Percentiles rank a stretch among this genome's conserved stretches.
Conservation (phyloP, 2,888 invertebrate genomes). For the Drosophila acutilabella region DNA sequence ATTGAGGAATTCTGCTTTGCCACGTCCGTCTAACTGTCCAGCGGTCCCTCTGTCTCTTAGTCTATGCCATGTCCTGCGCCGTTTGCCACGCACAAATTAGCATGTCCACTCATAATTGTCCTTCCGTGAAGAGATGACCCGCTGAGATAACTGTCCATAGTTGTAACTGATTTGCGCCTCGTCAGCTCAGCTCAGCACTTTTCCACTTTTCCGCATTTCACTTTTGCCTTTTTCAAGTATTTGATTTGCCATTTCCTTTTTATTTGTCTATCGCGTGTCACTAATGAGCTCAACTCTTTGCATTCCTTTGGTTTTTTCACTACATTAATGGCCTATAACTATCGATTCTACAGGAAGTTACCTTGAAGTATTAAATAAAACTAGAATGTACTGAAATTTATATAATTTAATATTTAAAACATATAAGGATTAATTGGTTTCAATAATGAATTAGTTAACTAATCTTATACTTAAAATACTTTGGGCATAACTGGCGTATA, state of each 20-base stretch:
- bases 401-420: no score
- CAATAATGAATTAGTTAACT: no score
- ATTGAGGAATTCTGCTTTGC: conserved; percentile 83
- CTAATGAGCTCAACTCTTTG: conserved; percentile 61
- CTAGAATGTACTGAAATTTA: not conserved
- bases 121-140: conserved; percentile 82
- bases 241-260: conserved; percentile 76
- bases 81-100: conserved; percentile 80
- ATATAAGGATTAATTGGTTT: no score
- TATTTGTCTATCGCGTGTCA: conserved; percentile 77
- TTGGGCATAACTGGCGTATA: not conserved
- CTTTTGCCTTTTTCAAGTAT: conserved; percentile 36
- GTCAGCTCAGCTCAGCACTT: conserved; percentile 17
- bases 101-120: conserved; percentile 83
- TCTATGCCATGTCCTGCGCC: conserved; percentile 10
- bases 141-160: conserved; percentile 80
- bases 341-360: conserved; percentile 29
- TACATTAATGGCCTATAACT: conserved; percentile 12
- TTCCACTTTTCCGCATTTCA: conserved; percentile 13
- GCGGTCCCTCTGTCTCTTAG: conserved; percentile 9
- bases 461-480: not conserved
- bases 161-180: conserved; percentile 79
- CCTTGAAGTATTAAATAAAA: not conserved
- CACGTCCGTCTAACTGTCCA: conserved; percentile 46
- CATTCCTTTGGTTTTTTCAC: conserved; percentile 3